Evolutionary conservation across 2,113 vertebrate genomes (phyloP).

Genomic region (Melanostigma gelatinosum): DNA sequence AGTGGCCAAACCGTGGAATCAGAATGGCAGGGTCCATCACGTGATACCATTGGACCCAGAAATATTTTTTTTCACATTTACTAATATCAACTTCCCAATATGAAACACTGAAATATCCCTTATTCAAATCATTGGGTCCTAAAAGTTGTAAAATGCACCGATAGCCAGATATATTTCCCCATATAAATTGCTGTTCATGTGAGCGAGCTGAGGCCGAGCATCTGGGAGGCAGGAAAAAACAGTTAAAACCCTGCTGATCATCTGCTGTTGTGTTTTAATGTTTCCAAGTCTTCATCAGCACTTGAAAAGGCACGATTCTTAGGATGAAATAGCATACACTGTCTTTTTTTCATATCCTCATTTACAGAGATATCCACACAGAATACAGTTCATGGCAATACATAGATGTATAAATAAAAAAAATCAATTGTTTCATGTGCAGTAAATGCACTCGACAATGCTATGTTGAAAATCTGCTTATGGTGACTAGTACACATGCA

Average conservation of each 20-base stretch:
- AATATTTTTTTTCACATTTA: too few species aligned
- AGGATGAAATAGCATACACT: not conserved
- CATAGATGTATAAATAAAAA: not conserved
- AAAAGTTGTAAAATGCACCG: too few species aligned
- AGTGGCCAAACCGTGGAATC: too few species aligned
- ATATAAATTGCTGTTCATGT: too few species aligned
- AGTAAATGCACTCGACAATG: not conserved
- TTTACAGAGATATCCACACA: not conserved
- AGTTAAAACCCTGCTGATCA: not conserved
- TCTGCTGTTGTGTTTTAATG: not conserved
- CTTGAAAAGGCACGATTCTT: not conserved
- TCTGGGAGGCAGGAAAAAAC: not conserved
- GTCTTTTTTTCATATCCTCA: not conserved
- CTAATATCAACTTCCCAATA: too few species aligned
- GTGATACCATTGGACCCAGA: too few species aligned
- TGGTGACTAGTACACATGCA: not conserved
- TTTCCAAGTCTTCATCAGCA: not conserved
- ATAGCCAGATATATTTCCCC: too few species aligned
- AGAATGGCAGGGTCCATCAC: too few species aligned
- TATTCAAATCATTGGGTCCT: too few species aligned
- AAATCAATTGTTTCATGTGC: not conserved
- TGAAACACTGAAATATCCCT: too few species aligned
- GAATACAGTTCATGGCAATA: not conserved
- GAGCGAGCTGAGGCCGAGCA: too few species aligned
- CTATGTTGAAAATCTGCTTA: not conserved